Conservation (phyloP, 2,113 vertebrate species). For the Pollimyrus isidori region DNA sequence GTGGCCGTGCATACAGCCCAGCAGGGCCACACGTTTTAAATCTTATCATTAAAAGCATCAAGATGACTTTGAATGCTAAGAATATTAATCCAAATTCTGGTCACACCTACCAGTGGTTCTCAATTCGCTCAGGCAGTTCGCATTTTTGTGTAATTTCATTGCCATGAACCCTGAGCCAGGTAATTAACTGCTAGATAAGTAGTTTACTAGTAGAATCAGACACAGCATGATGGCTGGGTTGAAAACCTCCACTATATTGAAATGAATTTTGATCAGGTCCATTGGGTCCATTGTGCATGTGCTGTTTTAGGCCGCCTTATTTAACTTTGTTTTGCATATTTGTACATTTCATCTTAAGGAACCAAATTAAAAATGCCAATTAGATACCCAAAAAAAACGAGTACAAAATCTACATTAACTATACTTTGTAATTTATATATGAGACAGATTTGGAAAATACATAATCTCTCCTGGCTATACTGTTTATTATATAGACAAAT, state of each 20-base stretch:
- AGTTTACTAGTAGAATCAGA: neutral
- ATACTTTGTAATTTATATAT: neutral
- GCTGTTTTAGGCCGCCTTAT: neutral
- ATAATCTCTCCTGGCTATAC: neutral
- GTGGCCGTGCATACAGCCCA: neutral
- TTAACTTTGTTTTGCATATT: neutral
- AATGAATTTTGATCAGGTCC: neutral
- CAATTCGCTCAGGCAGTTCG: neutral
- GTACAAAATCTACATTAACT: neutral
- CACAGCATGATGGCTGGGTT: neutral
- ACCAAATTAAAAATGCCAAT: neutral
- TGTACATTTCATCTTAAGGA: neutral
- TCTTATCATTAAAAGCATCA: neutral
- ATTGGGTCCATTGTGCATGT: neutral
- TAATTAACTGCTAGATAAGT: neutral
- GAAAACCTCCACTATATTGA: neutral
- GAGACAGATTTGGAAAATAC: neutral
- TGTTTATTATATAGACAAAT: neutral
- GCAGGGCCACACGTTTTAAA: neutral
- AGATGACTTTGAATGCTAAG: neutral
- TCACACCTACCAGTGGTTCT: neutral
- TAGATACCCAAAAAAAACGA: neutral
- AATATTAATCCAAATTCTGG: neutral
- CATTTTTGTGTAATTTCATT: neutral
- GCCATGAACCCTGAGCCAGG: neutral